A percentile compares a stretch with the other conserved stretches of the same genome.
Conservation (phyloP, 1,140 invertebrate genomes). For the Drosophila biarmipes region DNA sequence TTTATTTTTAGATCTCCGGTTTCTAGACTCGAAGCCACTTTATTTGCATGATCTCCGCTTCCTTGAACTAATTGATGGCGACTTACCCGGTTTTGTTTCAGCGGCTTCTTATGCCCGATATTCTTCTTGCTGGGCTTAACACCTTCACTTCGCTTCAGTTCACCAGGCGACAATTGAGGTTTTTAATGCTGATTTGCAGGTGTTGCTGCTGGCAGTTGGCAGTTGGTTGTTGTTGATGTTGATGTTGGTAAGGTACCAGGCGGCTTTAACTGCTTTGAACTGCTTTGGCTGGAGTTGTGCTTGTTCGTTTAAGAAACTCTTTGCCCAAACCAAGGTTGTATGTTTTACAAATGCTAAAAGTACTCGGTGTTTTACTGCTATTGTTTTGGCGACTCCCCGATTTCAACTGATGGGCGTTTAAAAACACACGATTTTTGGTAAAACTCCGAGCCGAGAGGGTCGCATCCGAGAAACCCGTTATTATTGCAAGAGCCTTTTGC, state of each 20-base stretch:
- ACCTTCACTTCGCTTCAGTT: conserved; percentile 24
- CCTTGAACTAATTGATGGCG: not conserved
- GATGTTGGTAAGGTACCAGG: conserved; percentile 16
- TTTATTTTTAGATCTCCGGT: not conserved
- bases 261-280: conserved; percentile 59
- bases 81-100: conserved; percentile 41
- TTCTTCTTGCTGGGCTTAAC: not conserved
- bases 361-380: conserved; percentile 15
- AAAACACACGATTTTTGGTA: conserved; percentile 33
- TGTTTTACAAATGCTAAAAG: conserved; percentile 21
- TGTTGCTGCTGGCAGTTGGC: conserved; percentile 5
- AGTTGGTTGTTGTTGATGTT: conserved; percentile 8
- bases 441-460: conserved; percentile 14
- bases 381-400: conserved; percentile 10
- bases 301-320: conserved; percentile 40
- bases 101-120: conserved; percentile 2
- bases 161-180: conserved; percentile 31
- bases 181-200: conserved; percentile 37
- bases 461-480: conserved; percentile 61
- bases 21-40: not conserved
- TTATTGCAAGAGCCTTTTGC: conserved; percentile 42
- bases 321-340: conserved; percentile 37
- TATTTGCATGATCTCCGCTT: conserved; percentile 2
- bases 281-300: conserved; percentile 22
- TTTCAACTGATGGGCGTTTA: conserved; percentile 19